phyloP scores from a whole-genome alignment of 2,888 invertebrate genomes.

The Tethea ocularis region DNA sequence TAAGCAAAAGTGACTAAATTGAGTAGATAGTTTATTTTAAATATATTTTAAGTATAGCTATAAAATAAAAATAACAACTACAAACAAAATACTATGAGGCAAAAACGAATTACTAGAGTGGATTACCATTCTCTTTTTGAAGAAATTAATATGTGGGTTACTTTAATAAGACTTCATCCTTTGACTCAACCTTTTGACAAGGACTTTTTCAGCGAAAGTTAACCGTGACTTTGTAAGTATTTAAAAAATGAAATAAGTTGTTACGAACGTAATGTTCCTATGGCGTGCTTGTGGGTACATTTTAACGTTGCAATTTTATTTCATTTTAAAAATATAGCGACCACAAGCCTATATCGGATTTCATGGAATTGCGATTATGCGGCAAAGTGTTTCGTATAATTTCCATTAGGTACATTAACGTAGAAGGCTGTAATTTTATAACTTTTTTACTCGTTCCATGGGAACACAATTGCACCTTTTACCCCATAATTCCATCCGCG shows the following conservation, averaged over 20 bases:
- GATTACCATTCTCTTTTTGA: too few relatives aligned
- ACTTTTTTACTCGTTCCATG: neutral
- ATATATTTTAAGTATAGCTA: too few relatives aligned
- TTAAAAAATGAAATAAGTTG: neutral
- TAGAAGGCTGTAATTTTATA: neutral
- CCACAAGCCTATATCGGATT: slow-evolving; percentile 15
- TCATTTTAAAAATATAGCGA: slow-evolving; percentile 20
- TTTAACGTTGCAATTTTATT: slow-evolving; percentile 25
- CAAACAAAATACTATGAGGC: too few relatives aligned
- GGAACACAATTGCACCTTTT: neutral
- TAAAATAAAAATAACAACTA: too few relatives aligned
- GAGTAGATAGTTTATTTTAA: too few relatives aligned
- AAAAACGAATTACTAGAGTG: too few relatives aligned
- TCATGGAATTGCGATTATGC: slow-evolving; percentile 33
- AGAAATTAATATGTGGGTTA: neutral
- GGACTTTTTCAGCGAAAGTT: slow-evolving; percentile 25
- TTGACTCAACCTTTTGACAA: slow-evolving; percentile 22
- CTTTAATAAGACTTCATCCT: slow-evolving; percentile 24
- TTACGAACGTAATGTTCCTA: slow-evolving; percentile 25
- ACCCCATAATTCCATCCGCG: neutral
- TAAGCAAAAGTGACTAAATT: too few relatives aligned
- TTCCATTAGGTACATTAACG: slow-evolving; percentile 11
- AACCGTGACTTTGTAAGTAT: slow-evolving; percentile 16
- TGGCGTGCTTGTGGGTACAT: slow-evolving; percentile 29
- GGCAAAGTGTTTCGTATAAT: slow-evolving; percentile 25